Evolutionary conservation across 2,797 vertebrate species (phyloP), one percentile per base, ranked within the genome.

Genomic region (Serranus cabrilla): DNA sequence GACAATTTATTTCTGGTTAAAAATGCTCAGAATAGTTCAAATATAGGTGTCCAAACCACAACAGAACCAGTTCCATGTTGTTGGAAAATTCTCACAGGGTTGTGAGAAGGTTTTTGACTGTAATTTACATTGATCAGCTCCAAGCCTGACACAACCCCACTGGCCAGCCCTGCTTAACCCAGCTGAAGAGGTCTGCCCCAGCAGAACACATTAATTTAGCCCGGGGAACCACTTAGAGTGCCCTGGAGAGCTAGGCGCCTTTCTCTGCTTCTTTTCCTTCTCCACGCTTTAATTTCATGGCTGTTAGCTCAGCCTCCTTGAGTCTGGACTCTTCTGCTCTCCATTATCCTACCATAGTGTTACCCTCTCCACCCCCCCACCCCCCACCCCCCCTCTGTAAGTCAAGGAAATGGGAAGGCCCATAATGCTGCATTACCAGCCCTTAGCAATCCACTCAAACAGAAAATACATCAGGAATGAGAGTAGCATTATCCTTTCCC

Each of bases 271-370:
- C 90, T 89, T 85, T 89, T 90, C 87, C 89, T 67, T 87, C 83
- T 87, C 78, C 79, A 86, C 58, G 72, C 85, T 90, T 92, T 93
- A 80, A 93, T 94, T 92, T 93, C 93, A 94, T 90, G 92, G 79
- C 83, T 92, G 89, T 94, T 93, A 92, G 87, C 86, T 90, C 85
- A 88, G 83, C 80, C 82, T 91, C 84, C 88, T 87, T 61, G 78
- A 85, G 85, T 84, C 83, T 67, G 74, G 69, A 69, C 82, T 89
- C 80, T 75, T 64, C 80, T 78, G 80, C 81, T 92, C 79, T 82
- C 88, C 86, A 92, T 92, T 93, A 90, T 90, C 70, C 80, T 34
- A 51, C 87, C 85, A 80, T 82, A 89, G 80, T 89, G 82, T 80
- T 77, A 57, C 75, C 57, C 67, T 56, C 34, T 9, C 34, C 34